Evolutionary conservation across 2,113 vertebrate genomes (phyloP).

Genomic region (Petrocephalus zakoni): DNA sequence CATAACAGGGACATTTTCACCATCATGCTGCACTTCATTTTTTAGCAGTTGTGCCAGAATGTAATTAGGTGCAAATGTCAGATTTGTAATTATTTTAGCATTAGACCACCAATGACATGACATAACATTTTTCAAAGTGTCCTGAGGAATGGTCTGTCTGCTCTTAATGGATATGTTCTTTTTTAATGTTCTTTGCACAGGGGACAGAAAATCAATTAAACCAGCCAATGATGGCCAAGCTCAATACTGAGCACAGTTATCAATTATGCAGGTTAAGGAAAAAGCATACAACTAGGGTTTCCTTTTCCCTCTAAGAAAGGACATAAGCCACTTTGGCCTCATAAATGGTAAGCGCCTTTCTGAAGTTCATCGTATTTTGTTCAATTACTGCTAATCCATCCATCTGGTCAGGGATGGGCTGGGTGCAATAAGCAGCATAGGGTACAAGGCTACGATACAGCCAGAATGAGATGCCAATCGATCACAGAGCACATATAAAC

Average conservation of each 20-base stretch:
- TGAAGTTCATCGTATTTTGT: background rate
- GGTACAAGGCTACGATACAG: background rate
- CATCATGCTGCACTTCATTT: too few species aligned
- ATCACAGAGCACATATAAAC: too few species aligned
- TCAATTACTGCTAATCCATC: background rate
- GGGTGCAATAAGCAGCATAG: background rate
- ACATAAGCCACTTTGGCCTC: background rate
- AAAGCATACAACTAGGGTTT: background rate
- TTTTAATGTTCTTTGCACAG: background rate
- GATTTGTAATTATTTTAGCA: constrained; percentile 3
- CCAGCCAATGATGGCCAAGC: background rate
- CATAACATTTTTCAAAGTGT: constrained; percentile 6
- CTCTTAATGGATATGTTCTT: background rate
- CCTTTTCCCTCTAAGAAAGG: background rate
- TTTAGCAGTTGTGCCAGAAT: background rate
- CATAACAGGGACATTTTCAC: background rate
- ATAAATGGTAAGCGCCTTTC: background rate
- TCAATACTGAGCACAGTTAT: background rate
- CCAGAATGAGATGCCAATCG: background rate
- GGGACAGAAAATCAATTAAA: background rate
- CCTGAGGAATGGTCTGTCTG: background rate
- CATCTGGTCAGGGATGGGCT: background rate
- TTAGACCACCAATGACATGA: background rate
- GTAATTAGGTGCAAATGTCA: constrained; percentile 6
- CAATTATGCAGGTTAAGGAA: background rate